A percentile compares a stretch with the other conserved stretches of the same genome.
phyloP scores from a whole-genome alignment of 35 echinoderm and acorn worm species.

The Amphiura filiformis region DNA sequence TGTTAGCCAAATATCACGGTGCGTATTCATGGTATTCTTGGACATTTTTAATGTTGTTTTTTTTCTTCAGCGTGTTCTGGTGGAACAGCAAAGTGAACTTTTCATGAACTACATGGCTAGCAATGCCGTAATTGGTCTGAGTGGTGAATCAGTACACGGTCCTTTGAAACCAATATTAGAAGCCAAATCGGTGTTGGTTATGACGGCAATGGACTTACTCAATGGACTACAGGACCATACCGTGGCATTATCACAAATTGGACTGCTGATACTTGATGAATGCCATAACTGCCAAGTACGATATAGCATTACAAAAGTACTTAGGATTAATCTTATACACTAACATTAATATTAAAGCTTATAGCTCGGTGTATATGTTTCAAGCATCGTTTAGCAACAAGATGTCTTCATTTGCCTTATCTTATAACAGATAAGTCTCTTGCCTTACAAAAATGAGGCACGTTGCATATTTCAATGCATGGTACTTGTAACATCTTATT shows the following conservation, averaged over 20 bases:
- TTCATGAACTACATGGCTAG: slow-evolving; percentile 45
- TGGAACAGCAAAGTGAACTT: slow-evolving; percentile 57
- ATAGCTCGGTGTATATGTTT: background rate
- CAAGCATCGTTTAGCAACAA: background rate
- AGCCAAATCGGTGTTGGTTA: slow-evolving; percentile 45
- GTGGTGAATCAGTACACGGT: slow-evolving; percentile 43
- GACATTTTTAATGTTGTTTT: background rate
- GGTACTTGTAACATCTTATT: too few species aligned
- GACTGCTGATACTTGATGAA: slow-evolving; percentile 75
- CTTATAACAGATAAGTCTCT: too few species aligned
- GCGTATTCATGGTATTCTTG: background rate
- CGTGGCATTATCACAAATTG: slow-evolving; percentile 42
- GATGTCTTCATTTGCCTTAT: too few species aligned
- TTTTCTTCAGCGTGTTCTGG: slow-evolving; percentile 44
- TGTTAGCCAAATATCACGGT: background rate
- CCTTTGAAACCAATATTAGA: slow-evolving; percentile 33
- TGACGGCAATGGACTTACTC: slow-evolving; percentile 66
- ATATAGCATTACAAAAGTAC: background rate
- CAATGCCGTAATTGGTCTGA: slow-evolving; percentile 37
- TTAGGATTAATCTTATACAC: too few species aligned
- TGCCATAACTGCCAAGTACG: slow-evolving; percentile 75
- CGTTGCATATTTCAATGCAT: too few species aligned
- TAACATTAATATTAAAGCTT: too few species aligned
- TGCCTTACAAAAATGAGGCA: too few species aligned
- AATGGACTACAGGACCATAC: slow-evolving; percentile 36